Evolutionary conservation across 2,797 vertebrate genomes (phyloP), one percentile per base, ranked within the genome.

Genomic region (Zonotrichia albicollis): DNA sequence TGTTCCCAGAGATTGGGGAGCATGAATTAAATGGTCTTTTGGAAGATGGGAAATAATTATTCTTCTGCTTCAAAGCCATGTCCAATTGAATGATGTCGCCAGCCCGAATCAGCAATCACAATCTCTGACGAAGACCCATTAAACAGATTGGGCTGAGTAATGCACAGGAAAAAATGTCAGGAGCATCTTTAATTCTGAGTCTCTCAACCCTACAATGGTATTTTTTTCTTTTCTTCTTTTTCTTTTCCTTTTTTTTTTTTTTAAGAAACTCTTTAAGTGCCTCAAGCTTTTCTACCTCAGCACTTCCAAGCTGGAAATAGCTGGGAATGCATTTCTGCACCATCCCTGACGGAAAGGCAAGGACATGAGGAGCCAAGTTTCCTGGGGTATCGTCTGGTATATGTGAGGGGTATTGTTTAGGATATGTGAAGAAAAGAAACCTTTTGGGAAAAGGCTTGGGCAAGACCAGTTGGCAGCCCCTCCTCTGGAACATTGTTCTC

Each of bases 21-120:
- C 92, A 40, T 84, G 95, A 97, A 97, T 96, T 96, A 97, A 97
- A 92, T 94, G 94, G 93, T 96, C 93, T 89, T 97, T 95, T 87
- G 94, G 96, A 96, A 96, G 94, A 97, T 90, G 91, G 96, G 96
- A 96, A 97, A 96, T 95, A 97, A 97, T 97, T 96, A 95, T 96
- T 97, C 94, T 97, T 97, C 97, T 96, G 96, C 97, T 97, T 96
- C 96, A 96, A 90, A 97, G 96, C 95, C 85, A 83, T 92, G 96
- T 97, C 95, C 90, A 81, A 97, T 96, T 97, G 97, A 96, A 96
- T 97, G 93, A 97, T 95, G 96, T 97, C 89, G 92, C 96, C 90
- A 86, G 95, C 91, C 82, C 76, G 2, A 95, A 97, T 97, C 97
- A 93, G 96, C 96, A 97, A 96, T 96, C 95, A 75, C 96, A 95